Conservation (phyloP, 1,140 invertebrate genomes). For the Philopotamus ludificatus region DNA sequence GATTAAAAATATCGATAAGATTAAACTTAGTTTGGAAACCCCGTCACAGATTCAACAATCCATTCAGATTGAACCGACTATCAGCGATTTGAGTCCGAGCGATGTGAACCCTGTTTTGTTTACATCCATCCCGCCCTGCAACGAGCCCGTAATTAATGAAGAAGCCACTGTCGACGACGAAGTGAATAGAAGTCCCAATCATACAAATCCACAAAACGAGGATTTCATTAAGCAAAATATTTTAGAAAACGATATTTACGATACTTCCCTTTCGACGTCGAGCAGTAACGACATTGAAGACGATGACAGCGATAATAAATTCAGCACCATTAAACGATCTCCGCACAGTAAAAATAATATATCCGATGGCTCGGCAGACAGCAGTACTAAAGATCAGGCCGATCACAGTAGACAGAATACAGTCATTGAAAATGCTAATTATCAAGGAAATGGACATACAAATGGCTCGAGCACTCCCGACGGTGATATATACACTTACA, state of each 20-base stretch:
- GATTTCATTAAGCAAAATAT: slow-evolving; percentile 57
- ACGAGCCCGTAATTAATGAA: slow-evolving; percentile 51
- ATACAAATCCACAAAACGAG: slow-evolving; percentile 43
- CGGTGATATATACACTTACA: slow-evolving; percentile 42
- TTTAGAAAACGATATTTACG: slow-evolving; percentile 56
- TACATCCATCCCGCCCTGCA: slow-evolving; percentile 43
- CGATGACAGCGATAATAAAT: slow-evolving; percentile 63
- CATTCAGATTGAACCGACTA: slow-evolving; percentile 49
- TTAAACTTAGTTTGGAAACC: slow-evolving; percentile 53
- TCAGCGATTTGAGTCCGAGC: slow-evolving; percentile 49
- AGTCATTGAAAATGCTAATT: slow-evolving; percentile 54
- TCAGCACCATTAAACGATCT: slow-evolving; percentile 67
- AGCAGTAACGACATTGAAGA: slow-evolving; percentile 60
- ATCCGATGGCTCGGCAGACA: slow-evolving; percentile 44
- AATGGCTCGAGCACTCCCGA: slow-evolving; percentile 51
- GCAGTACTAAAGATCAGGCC: slow-evolving; percentile 40
- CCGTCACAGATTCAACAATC: slow-evolving; percentile 56
- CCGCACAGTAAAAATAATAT: slow-evolving; percentile 60
- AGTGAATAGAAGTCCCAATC: slow-evolving; percentile 45
- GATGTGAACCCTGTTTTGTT: slow-evolving; percentile 49
- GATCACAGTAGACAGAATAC: slow-evolving; percentile 54
- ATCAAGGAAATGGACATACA: slow-evolving; percentile 43
- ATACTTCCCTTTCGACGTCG: slow-evolving; percentile 49
- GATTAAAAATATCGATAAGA: slow-evolving; percentile 55
- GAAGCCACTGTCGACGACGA: slow-evolving; percentile 38